Evolutionary conservation across 2,888 invertebrate species (phyloP).

Genomic region (Erebia ligea): DNA sequence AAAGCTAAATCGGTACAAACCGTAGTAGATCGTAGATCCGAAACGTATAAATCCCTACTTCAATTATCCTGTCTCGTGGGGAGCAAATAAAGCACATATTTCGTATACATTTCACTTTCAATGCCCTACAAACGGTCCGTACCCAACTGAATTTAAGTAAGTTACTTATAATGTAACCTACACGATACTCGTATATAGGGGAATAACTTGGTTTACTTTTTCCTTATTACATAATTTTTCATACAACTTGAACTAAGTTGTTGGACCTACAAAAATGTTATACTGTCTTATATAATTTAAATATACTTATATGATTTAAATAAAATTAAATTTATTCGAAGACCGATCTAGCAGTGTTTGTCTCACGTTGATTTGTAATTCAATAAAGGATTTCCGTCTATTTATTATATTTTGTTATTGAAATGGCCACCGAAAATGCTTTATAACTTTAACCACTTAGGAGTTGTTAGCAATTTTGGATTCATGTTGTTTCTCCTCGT

Average conservation of each 20-base stretch:
- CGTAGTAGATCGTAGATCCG: slow-evolving; percentile 64
- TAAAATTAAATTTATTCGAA: not conserved
- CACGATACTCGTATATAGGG: slow-evolving; percentile 34
- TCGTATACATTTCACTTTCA: slow-evolving; percentile 68
- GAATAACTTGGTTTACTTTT: slow-evolving; percentile 26
- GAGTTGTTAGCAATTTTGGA: slow-evolving; percentile 59
- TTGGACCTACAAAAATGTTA: not conserved
- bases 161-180: slow-evolving; percentile 46
- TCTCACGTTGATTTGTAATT: slow-evolving; percentile 7
- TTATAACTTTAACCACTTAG: slow-evolving; percentile 62
- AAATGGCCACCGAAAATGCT: slow-evolving; percentile 48
- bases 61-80: slow-evolving; percentile 73
- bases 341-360: not conserved
- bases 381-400: slow-evolving; percentile 50
- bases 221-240: not conserved
- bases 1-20: slow-evolving; percentile 47
- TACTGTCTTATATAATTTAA: not conserved
- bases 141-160: slow-evolving; percentile 52
- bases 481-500: slow-evolving; percentile 60
- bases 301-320: too few species aligned
- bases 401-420: slow-evolving; percentile 62
- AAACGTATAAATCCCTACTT: slow-evolving; percentile 76
- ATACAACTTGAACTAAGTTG: not conserved
- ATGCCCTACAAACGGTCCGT: slow-evolving; percentile 52
- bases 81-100: slow-evolving; percentile 72